phyloP scores from a whole-genome alignment of 2,888 invertebrate genomes.

The Drosophila ezoana region DNA sequence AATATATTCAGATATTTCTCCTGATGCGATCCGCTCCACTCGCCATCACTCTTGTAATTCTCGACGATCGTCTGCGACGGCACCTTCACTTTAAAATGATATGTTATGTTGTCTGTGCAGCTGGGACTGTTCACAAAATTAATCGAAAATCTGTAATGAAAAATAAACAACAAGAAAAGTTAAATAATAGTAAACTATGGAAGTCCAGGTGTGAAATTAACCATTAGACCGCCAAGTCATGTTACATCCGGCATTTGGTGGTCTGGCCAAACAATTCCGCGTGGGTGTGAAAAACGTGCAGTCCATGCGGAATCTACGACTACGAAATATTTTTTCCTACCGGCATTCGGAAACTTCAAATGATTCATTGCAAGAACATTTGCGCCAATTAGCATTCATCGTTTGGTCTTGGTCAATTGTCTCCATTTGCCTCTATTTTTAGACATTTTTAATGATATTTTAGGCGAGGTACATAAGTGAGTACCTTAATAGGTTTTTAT shows the following conservation, averaged over 20 bases:
- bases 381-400: slow-evolving; percentile 15
- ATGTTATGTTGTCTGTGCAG: slow-evolving; percentile 79
- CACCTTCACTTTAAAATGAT: slow-evolving; percentile 82
- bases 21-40: slow-evolving; percentile 79
- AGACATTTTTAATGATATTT: neutral
- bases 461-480: neutral
- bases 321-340: slow-evolving; percentile 26
- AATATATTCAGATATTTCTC: slow-evolving; percentile 67
- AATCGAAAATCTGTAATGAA: slow-evolving; percentile 80
- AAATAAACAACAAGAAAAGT: neutral
- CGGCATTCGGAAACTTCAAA: slow-evolving; percentile 21
- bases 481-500: neutral
- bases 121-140: slow-evolving; percentile 81
- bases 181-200: neutral
- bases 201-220: slow-evolving; percentile 23
- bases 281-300: slow-evolving; percentile 50
- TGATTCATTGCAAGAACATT: slow-evolving; percentile 41
- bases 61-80: slow-evolving; percentile 75
- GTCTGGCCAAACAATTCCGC: slow-evolving; percentile 13
- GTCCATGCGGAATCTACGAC: slow-evolving; percentile 9
- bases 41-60: slow-evolving; percentile 80
- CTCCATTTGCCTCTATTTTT: slow-evolving; percentile 2
- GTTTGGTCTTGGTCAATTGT: slow-evolving; percentile 7
- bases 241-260: slow-evolving; percentile 20
- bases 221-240: neutral